These are phyloP conservation scores for Grallaria varia DNA, from an alignment of 2,113 vertebrate species.

Conservation along the genomic window DNA sequence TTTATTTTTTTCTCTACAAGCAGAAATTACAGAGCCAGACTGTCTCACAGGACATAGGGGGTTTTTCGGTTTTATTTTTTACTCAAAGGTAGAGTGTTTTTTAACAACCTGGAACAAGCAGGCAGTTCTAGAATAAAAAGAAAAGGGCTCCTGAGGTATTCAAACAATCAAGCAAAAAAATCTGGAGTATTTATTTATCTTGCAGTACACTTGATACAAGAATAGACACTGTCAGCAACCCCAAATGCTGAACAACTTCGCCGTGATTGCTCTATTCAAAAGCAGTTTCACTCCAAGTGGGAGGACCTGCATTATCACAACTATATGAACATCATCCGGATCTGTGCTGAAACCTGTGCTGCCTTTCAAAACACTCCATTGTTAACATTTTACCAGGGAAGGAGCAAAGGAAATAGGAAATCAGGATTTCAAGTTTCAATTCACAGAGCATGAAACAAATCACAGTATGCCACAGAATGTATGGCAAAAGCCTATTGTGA, in stretches of 20 bases:
- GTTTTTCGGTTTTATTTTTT: not conserved
- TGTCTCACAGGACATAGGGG: not conserved
- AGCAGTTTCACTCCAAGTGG: not conserved
- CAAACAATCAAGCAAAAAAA: not conserved
- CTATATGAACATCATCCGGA: not conserved
- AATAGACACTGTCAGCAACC: not conserved
- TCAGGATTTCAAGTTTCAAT: not conserved
- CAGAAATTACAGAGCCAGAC: not conserved
- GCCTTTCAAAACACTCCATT: not conserved
- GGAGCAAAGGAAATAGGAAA: not conserved
- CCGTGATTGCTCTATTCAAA: fast-evolving
- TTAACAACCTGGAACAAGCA: not conserved
- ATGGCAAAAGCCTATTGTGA: not conserved
- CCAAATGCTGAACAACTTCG: not conserved
- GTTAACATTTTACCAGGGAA: not conserved
- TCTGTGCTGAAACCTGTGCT: fast-evolving
- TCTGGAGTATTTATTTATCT: not conserved
- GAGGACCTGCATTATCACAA: not conserved
- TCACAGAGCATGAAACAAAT: not conserved
- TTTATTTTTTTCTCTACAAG: not conserved
- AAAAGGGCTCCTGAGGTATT: not conserved
- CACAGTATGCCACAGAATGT: fast-evolving
- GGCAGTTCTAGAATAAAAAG: not conserved
- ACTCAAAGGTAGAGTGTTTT: not conserved
- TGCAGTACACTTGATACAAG: not conserved